Conservation (phyloP, 2,797 vertebrate genomes). For the Chiloscyllium punctatum region DNA sequence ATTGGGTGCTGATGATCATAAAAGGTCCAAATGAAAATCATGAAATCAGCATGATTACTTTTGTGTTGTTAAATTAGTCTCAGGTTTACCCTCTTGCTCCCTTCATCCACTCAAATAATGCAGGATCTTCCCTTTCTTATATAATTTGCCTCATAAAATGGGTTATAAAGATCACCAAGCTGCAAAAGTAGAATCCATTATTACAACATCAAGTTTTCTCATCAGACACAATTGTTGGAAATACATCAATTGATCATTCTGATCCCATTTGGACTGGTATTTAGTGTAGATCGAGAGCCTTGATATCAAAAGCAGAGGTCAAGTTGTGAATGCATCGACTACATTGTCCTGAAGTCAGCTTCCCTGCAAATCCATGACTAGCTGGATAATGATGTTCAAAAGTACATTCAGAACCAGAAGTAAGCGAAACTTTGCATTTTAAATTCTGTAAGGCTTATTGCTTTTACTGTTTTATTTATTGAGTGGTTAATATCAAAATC, state of each 20-base stretch:
- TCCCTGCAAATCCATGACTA: background rate
- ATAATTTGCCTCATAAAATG: background rate
- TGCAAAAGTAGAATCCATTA: slow-evolving; percentile 11
- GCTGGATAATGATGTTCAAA: background rate
- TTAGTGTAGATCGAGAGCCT: background rate
- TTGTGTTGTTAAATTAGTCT: background rate
- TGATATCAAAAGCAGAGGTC: background rate
- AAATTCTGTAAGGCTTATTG: background rate
- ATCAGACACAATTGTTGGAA: background rate
- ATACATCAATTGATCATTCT: background rate
- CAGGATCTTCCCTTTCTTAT: background rate
- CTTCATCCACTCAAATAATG: background rate
- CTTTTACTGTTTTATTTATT: background rate
- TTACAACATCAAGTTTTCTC: background rate
- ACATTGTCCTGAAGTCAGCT: background rate
- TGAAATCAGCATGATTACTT: background rate
- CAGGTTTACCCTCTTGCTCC: background rate
- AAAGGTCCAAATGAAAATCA: background rate
- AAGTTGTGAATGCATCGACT: background rate
- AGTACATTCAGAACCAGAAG: background rate
- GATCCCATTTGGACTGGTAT: background rate
- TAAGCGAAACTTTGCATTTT: background rate
- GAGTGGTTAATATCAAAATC: background rate
- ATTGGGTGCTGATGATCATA: too few species aligned
- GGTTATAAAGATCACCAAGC: background rate